Evolutionary conservation across 2,797 vertebrate genomes (phyloP), one percentile per base, ranked within the genome.

Genomic region (Notolabrus celidotus): DNA sequence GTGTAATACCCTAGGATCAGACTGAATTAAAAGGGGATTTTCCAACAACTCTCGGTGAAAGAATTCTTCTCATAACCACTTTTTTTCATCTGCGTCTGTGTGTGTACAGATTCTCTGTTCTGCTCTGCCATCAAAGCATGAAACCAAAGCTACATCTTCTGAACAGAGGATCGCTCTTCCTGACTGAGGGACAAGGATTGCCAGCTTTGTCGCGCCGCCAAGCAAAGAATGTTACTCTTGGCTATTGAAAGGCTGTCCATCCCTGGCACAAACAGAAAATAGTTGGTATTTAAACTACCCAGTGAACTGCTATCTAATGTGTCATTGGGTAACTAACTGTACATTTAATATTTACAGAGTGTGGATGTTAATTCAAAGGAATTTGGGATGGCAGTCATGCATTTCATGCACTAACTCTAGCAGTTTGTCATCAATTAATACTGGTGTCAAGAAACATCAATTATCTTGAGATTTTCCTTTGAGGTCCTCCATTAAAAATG

Each of bases 151-250:
- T 59, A 20, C 20, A 67, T 69, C 60, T 60, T 61, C 71, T 65
- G 69, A 88, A 66, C 59, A 57, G 47, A 73, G 63, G 42, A 75
- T 63, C 62, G 39, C 71, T 77, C 67, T 65, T 84, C 81, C 88
- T 91, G 87, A 86, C 88, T 77, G 68, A 71, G 74, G 81, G 77
- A 83, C 82, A 83, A 69, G 85, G 67, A 41, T 61, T 86, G 88
- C 88, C 89, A 87, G 87, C 65, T 87, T 85, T 83, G 74, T 87
- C 86, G 86, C 9, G 50, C 74, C 83, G 83, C 50, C 61, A 60
- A 88, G 87, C 91, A 90, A 91, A 85, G 88, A 93, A 92, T 93
- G 82, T 85, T 93, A 92, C 94, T 93, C n/a, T 85, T 77, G 74
- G 61, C 79, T 88, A 85, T 90, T 90, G 91, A 89, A 81, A 74